These are phyloP conservation scores for Apocheima hispidaria DNA, from an alignment of 2,888 invertebrate genomes.

Conservation along the genomic window DNA sequence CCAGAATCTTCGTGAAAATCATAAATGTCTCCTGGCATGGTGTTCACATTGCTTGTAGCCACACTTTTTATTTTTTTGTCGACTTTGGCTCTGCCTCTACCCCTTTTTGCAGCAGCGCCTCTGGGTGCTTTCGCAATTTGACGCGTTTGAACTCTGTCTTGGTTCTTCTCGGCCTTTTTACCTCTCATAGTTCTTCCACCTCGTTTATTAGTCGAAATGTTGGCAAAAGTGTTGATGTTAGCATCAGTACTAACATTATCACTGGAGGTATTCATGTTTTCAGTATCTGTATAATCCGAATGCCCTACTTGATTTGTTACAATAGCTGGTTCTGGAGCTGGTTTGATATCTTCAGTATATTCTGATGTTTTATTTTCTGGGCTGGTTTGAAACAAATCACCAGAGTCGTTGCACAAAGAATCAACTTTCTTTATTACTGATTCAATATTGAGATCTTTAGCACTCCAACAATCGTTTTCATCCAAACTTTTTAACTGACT, in stretches of 20 bases:
- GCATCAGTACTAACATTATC: constrained; percentile 50
- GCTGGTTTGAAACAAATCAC: constrained; percentile 53
- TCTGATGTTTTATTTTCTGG: constrained; percentile 38
- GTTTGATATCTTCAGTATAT: constrained; percentile 33
- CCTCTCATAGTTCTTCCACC: constrained; percentile 78
- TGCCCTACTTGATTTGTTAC: constrained; percentile 23
- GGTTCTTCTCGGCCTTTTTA: constrained; percentile 70
- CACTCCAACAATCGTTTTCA: constrained; percentile 92
- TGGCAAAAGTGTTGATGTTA: constrained; percentile 50
- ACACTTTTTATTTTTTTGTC: constrained; percentile 82
- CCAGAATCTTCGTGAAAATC: constrained; percentile 96
- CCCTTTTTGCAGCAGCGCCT: constrained; percentile 74
- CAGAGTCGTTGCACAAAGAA: constrained; percentile 85
- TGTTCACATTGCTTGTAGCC: constrained; percentile 83
- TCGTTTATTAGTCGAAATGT: constrained; percentile 63
- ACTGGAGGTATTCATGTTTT: constrained; percentile 45
- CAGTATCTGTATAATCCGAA: constrained; percentile 37
- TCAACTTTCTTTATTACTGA: constrained; percentile 93
- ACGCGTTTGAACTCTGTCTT: constrained; percentile 77
- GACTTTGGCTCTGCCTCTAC: constrained; percentile 81
- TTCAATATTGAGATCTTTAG: constrained; percentile 92
- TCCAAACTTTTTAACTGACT: constrained; percentile 85
- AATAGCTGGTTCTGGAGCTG: constrained; percentile 21
- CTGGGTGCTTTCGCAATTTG: constrained; percentile 77
- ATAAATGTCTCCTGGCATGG: constrained; percentile 92